A percentile compares a stretch with the other conserved stretches of the same genome.
These are phyloP conservation scores for Oncorhynchus masou DNA, from an alignment of 2,113 vertebrate genomes.

Conservation along the genomic window DNA sequence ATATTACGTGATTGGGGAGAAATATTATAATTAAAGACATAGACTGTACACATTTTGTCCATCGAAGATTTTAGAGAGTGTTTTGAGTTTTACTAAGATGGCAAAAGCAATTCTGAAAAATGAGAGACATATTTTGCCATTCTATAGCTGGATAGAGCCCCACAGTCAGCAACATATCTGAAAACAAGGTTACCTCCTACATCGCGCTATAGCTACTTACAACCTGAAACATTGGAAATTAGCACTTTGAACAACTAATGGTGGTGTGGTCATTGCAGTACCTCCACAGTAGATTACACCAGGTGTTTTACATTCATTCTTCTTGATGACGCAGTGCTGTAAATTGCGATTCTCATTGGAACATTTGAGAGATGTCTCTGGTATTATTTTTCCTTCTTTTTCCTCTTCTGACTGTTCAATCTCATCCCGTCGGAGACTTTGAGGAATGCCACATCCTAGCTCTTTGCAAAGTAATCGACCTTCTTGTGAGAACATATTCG, in stretches of 20 bases:
- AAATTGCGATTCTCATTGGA: rapidly evolving
- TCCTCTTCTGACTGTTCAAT: too few relatives aligned
- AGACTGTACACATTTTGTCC: too few relatives aligned
- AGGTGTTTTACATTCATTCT: rapidly evolving
- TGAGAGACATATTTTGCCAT: too few relatives aligned
- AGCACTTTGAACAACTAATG: background rate
- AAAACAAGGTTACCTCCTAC: background rate
- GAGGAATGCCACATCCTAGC: too few relatives aligned
- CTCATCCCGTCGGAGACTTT: rapidly evolving
- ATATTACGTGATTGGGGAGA: background rate
- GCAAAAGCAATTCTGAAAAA: too few relatives aligned
- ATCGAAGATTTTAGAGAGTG: too few relatives aligned
- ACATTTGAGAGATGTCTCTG: background rate
- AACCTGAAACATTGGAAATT: background rate
- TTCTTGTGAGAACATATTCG: too few relatives aligned
- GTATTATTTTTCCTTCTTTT: too few relatives aligned
- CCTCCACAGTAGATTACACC: constrained; percentile 36
- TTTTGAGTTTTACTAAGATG: too few relatives aligned
- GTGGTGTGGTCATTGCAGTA: constrained; percentile 12
- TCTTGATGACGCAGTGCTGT: background rate
- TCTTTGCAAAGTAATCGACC: background rate
- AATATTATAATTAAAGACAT: too few relatives aligned
- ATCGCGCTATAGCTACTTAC: background rate
- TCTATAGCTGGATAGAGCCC: too few relatives aligned
- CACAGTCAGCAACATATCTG: too few relatives aligned